These are phyloP conservation scores for Anabas testudineus DNA, from an alignment of 2,797 vertebrate genomes.

Conservation along the genomic window DNA sequence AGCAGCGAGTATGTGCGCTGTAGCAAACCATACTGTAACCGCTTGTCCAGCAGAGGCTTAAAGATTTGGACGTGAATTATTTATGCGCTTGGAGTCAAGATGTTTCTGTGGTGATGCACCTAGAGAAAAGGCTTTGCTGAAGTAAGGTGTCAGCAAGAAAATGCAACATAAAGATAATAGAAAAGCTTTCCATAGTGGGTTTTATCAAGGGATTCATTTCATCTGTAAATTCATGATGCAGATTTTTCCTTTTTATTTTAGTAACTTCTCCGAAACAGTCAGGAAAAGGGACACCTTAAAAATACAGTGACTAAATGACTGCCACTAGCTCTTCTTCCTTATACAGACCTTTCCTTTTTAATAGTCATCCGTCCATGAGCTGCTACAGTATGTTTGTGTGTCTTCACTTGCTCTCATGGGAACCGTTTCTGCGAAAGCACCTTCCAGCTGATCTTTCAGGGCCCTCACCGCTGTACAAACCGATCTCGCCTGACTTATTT, in stretches of 20 bases:
- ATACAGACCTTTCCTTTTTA: conserved; percentile 25
- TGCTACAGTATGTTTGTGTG: conserved; percentile 15
- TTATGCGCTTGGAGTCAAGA: conserved; percentile 27
- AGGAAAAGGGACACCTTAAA: background rate
- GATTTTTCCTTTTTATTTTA: background rate
- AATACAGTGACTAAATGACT: background rate
- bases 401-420: conserved; percentile 42
- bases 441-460: conserved; percentile 42
- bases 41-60: background rate
- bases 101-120: conserved; percentile 14
- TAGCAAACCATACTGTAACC: conserved; percentile 33
- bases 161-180: conserved; percentile 26
- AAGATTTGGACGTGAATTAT: conserved; percentile 54
- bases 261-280: too few species aligned
- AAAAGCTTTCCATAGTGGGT: background rate
- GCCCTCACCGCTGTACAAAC: conserved; percentile 5
- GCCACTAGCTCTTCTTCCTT: background rate
- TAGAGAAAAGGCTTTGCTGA: background rate
- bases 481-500: conserved; percentile 53
- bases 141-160: conserved; percentile 24
- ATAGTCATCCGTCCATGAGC: conserved; percentile 12
- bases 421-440: conserved; percentile 54
- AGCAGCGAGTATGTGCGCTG: conserved; percentile 21
- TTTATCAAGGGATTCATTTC: background rate
- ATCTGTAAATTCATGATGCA: background rate